A percentile compares a stretch with the other conserved stretches of the same genome.
phyloP scores from a whole-genome alignment of 1,140 invertebrate species.

The Drosophila subobscura region DNA sequence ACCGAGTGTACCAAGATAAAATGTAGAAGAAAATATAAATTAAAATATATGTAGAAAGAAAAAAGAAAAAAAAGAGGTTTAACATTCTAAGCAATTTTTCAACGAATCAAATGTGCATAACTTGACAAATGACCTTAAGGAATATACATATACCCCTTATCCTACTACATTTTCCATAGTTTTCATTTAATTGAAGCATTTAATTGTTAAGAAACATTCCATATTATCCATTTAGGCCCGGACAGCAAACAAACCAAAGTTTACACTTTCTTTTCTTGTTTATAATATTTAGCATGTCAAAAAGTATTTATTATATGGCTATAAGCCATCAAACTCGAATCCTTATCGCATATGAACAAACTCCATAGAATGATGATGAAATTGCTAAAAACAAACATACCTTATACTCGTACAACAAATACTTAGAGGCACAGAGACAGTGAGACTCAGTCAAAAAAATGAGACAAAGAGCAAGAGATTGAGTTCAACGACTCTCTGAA shows the following conservation, averaged over 20 bases:
- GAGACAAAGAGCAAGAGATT: slow-evolving; percentile 23
- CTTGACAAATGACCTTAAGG: too few relatives aligned
- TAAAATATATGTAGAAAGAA: too few relatives aligned
- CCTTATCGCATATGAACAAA: slow-evolving; percentile 14
- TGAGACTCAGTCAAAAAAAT: slow-evolving; percentile 6
- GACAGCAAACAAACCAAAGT: slow-evolving; percentile 3
- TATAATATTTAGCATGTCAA: background rate
- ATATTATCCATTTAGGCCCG: background rate
- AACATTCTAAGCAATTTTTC: too few relatives aligned
- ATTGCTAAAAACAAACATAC: slow-evolving; percentile 37
- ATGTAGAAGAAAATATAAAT: too few relatives aligned
- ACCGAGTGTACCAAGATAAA: too few relatives aligned
- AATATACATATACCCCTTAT: too few relatives aligned
- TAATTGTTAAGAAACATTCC: background rate
- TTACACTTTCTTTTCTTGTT: background rate
- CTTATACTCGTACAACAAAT: slow-evolving; percentile 15
- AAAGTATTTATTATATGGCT: slow-evolving; percentile 15
- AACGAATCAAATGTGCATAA: too few relatives aligned
- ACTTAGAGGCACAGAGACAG: slow-evolving; percentile 6
- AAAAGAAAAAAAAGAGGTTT: too few relatives aligned
- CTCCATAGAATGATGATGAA: slow-evolving; percentile 33
- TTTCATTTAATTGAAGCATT: slow-evolving; percentile 5
- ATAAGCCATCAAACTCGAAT: slow-evolving; percentile 1
- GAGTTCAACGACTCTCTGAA: slow-evolving; percentile 51
- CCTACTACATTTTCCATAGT: too few relatives aligned